A percentile compares a stretch with the other conserved stretches of the same genome.
These are phyloP conservation scores for Trissolcus brochymenae DNA, from an alignment of 2,888 invertebrate genomes.

Conservation along the genomic window DNA sequence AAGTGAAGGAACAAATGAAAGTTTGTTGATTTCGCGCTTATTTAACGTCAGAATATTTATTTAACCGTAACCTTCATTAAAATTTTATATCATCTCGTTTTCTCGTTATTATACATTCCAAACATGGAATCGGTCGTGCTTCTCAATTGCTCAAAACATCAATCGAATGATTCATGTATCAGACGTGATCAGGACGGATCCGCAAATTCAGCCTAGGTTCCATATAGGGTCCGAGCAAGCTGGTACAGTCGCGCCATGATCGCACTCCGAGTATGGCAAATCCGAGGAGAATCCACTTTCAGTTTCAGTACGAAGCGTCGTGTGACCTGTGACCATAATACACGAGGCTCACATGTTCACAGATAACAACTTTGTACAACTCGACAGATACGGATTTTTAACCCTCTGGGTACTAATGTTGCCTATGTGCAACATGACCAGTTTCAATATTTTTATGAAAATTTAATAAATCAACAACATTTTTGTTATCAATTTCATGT, in stretches of 20 bases:
- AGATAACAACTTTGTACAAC: slow-evolving; percentile 38
- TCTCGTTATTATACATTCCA: slow-evolving; percentile 30
- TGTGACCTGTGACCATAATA: slow-evolving; percentile 53
- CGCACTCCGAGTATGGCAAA: slow-evolving; percentile 66
- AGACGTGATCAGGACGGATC: slow-evolving; percentile 62
- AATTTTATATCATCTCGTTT: slow-evolving; percentile 14
- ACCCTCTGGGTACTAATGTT: neutral
- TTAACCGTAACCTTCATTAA: slow-evolving; percentile 8
- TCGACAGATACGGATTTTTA: slow-evolving; percentile 38
- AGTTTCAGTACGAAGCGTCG: slow-evolving; percentile 65
- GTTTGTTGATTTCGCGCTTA: too few species aligned
- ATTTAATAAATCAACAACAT: too few species aligned
- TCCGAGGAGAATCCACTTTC: slow-evolving; percentile 71
- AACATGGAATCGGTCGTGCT: slow-evolving; percentile 29
- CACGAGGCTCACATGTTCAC: slow-evolving; percentile 42
- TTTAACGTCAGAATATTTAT: slow-evolving; percentile 1
- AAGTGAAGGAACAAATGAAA: too few species aligned
- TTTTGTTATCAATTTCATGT: too few species aligned
- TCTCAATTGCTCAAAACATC: slow-evolving; percentile 39
- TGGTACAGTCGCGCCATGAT: slow-evolving; percentile 59
- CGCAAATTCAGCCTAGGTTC: slow-evolving; percentile 62
- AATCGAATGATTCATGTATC: slow-evolving; percentile 61
- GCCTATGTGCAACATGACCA: too few species aligned
- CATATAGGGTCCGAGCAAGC: slow-evolving; percentile 66
- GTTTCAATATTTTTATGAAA: too few species aligned